Evolutionary conservation across 2,113 vertebrate genomes (phyloP), one percentile per base, ranked within the genome.

Genomic region (Festucalex cinctus): DNA sequence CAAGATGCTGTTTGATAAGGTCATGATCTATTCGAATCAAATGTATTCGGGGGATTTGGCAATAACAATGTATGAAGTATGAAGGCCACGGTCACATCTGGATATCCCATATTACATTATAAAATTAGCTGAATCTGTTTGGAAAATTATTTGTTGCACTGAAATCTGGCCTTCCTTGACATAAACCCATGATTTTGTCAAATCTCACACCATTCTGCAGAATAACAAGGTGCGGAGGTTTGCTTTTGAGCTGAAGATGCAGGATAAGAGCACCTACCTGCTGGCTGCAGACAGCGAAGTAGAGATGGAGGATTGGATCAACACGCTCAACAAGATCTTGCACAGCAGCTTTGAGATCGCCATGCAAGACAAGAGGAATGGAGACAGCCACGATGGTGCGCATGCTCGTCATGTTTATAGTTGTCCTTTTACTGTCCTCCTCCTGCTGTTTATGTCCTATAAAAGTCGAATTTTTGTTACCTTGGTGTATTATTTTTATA

Each of bases 291-390:
- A 99, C 76, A 93, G 95, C 1, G 97, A 99, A 62, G 84, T 68
- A 0, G 97, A 99, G 91, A 98, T 98, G 97, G 97, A 99, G 67
- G 97, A 99, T 24, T 99, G 97, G 97, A 95, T 97, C 84, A 90
- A 91, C 73, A 93, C 92, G 0, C 90, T 99, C 59, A 98, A 98
- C 86, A 96, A 95, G 92, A 98, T 99, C 81, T 90, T 99, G 7
- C 95, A 98, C 85, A 95, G 94, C 85, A 97, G 95, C 76, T 98
- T 99, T 66, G 97, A 98, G 90, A 93, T 96, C 13, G 96, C 95
- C 60, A 96, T 98, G 95, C 96, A 97, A 84, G 97, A 99, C 80
- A 98, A 95, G 81, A 93, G 96, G 80, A 98, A 99, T 6, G 97
- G 96, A 73, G 97, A 99, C 74, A 72, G 93, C 53, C 96, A 98